These are phyloP conservation scores for Chelon labrosus DNA, from an alignment of 2,797 vertebrate genomes.

Conservation along the genomic window DNA sequence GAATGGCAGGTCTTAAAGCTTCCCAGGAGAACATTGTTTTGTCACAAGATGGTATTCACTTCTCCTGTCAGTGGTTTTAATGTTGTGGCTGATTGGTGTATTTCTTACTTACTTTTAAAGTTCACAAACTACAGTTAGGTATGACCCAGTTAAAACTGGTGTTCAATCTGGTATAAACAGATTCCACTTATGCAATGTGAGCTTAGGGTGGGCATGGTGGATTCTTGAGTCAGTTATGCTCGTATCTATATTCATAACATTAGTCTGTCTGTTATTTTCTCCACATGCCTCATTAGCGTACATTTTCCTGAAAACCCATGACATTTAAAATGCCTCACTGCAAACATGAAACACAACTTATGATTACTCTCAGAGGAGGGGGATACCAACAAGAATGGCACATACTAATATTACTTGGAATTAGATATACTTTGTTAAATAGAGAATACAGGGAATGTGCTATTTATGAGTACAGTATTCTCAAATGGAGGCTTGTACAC, in stretches of 20 bases:
- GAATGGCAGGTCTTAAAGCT: no score
- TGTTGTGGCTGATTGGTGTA: no score
- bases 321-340: conserved; percentile 9
- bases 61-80: no score
- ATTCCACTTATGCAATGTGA: neutral
- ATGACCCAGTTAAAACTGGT: neutral
- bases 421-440: neutral
- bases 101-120: no score
- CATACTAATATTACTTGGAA: conserved; percentile 1
- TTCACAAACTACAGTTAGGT: neutral
- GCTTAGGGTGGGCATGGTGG: neutral
- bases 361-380: conserved; percentile 2
- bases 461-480: neutral
- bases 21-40: no score
- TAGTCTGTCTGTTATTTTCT: conserved; percentile 13
- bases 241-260: neutral
- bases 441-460: neutral
- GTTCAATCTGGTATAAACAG: neutral
- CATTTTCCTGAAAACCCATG: neutral
- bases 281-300: neutral
- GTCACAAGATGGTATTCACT: no score
- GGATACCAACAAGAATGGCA: neutral
- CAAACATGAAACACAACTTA: conserved; percentile 9
- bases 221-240: neutral
- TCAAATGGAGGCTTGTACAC: neutral